These are phyloP conservation scores for Aldabrachelys gigantea DNA, from an alignment of 2,113 vertebrate species.

Conservation along the genomic window DNA sequence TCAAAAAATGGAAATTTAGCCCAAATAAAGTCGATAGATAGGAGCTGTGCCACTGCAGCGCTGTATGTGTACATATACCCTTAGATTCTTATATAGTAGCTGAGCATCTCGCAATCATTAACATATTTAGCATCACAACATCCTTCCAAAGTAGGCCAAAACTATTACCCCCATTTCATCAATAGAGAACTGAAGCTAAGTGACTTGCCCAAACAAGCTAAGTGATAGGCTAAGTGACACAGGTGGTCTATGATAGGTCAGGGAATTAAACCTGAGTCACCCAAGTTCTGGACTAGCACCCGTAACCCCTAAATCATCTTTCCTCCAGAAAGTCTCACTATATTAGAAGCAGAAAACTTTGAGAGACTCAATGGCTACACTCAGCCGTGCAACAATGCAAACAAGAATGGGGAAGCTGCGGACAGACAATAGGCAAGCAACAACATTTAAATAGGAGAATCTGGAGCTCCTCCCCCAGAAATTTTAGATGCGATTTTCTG, in stretches of 20 bases:
- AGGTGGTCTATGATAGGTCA: not conserved
- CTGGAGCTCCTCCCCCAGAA: not conserved
- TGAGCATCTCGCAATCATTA: not conserved
- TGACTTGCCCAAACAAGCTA: not conserved
- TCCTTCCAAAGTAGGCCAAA: not conserved
- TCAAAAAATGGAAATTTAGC: not conserved
- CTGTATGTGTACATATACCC: no score
- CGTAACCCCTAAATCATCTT: not conserved
- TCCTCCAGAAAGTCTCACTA: not conserved
- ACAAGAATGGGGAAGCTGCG: not conserved
- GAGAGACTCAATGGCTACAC: not conserved
- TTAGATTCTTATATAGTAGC: not conserved
- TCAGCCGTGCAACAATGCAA: not conserved
- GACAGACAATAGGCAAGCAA: not conserved
- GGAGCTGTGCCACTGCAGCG: no score
- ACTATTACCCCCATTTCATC: not conserved
- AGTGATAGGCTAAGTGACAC: not conserved
- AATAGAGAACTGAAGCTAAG: not conserved
- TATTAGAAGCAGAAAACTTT: not conserved
- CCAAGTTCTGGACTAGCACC: accelerated
- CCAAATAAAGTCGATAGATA: not conserved
- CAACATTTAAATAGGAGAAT: not conserved
- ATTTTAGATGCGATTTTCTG: not conserved
- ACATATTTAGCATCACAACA: not conserved
- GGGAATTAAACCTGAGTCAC: not conserved